Evolutionary conservation across 2,113 vertebrate species (phyloP), one percentile per base, ranked within the genome.

Genomic region (Oreochromis tanganicae): DNA sequence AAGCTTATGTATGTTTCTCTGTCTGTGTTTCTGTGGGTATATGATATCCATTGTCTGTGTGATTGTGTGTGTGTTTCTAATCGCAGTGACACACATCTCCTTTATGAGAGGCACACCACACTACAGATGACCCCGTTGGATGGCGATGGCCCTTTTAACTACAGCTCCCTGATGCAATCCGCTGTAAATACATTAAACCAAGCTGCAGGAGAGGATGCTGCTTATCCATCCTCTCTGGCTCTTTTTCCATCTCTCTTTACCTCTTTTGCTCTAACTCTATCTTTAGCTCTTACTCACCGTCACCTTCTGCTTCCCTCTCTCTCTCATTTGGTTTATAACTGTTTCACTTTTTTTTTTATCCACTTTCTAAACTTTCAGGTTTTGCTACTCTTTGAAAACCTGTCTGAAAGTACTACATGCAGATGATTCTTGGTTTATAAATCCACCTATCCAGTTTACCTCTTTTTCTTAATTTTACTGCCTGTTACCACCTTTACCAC

Each of bases 111-210:
- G 78, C 90, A 87, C 92, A 85, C 90, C 85, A 90, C 90, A 94
- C 95, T 92, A 90, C 84, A 85, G 87, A 90, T 95, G 95, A 96
- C 92, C 94, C 89, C 84, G 43, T 73, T 88, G 86, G 82, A 88
- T 86, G 90, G 90, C n/a, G 21, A 83, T 93, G 88, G 88, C 85
- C 90, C 88, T 93, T 92, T 94, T 92, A 93, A 89, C 84, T 91
- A 80, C 84, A 88, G 85, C 91, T 88, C 86, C 87, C 87, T 94
- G 90, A 94, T 91, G 91, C 92, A 94, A 94, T 90, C 91, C 86
- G 3, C 85, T 94, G 88, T 94, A 94, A 92, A 94, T 94, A 94
- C 88, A 94, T 94, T 95, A 92, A 93, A 94, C 87, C 92, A 92
- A 89, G 87, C 90, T 94, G 88, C 89, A 85, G 66, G 80, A 80